Evolutionary conservation across 2,888 invertebrate genomes (phyloP).

Genomic region (Dione juno): DNA sequence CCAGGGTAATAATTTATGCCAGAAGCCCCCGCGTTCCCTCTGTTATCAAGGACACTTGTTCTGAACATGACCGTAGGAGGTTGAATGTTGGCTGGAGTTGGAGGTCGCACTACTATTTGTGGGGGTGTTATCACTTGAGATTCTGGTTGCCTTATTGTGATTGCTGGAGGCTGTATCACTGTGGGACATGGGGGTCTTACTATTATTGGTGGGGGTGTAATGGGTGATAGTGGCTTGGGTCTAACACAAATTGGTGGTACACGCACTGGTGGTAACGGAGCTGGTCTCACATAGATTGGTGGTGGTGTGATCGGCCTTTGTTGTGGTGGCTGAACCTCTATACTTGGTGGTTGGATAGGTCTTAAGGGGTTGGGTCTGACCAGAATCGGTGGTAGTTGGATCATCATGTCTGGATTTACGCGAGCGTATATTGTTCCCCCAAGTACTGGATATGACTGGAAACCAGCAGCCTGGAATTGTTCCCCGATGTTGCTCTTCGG

Average conservation of each 20-base stretch:
- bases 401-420: conserved; percentile 62
- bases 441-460: conserved; percentile 60
- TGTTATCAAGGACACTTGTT: conserved; percentile 33
- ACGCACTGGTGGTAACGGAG: conserved; percentile 52
- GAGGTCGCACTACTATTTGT: conserved; percentile 58
- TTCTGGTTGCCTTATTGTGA: conserved; percentile 53
- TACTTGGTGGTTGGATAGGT: conserved; percentile 57
- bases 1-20: background rate
- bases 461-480: conserved; percentile 56
- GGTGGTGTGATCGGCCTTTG: conserved; percentile 56
- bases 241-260: conserved; percentile 61
- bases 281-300: conserved; percentile 57
- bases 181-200: conserved; percentile 57
- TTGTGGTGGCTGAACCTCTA: conserved; percentile 57
- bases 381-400: conserved; percentile 69
- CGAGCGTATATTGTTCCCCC: conserved; percentile 66
- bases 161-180: conserved; percentile 52
- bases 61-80: conserved; percentile 56
- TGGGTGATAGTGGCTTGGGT: conserved; percentile 53
- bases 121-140: conserved; percentile 49
- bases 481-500: conserved; percentile 51
- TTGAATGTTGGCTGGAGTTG: conserved; percentile 54
- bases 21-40: conserved; percentile 22
- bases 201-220: conserved; percentile 59
- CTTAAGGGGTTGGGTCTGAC: conserved; percentile 56